A percentile compares a stretch with the other conserved stretches of the same genome.
Evolutionary conservation across 37 sponge, comb jelly and placozoan species (phyloP).

Genomic region (Beroe ovata): DNA sequence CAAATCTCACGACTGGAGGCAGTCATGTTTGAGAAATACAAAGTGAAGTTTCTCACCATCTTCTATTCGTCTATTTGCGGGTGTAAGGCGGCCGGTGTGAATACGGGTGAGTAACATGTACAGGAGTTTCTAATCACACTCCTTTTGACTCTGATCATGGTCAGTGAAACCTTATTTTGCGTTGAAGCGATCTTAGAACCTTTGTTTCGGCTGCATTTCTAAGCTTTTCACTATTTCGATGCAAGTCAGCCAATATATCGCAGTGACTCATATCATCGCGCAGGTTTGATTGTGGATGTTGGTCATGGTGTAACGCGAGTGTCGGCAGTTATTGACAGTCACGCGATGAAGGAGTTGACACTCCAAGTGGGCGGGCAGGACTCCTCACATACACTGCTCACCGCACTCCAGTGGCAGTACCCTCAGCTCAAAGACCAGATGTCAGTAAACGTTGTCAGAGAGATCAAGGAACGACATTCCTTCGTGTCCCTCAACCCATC

Average conservation of each 20-base stretch:
- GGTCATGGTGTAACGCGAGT: constrained; percentile 24
- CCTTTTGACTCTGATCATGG: no score
- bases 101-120: no score
- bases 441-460: neutral
- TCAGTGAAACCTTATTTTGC: no score
- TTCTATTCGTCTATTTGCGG: neutral
- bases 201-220: no score
- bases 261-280: no score
- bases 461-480: constrained; percentile 34
- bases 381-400: neutral
- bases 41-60: neutral
- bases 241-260: no score
- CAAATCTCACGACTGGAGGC: neutral
- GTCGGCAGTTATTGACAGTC: constrained; percentile 33
- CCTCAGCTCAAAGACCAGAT: neutral
- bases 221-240: no score
- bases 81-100: constrained; percentile 4
- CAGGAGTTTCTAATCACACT: no score
- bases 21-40: constrained; percentile 24
- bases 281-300: constrained; percentile 6
- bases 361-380: neutral
- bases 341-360: neutral
- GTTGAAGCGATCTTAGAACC: no score
- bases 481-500: constrained; percentile 12
- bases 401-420: neutral